These are phyloP conservation scores for Bombus consobrinus DNA, from an alignment of 1,140 invertebrate genomes.

Conservation along the genomic window DNA sequence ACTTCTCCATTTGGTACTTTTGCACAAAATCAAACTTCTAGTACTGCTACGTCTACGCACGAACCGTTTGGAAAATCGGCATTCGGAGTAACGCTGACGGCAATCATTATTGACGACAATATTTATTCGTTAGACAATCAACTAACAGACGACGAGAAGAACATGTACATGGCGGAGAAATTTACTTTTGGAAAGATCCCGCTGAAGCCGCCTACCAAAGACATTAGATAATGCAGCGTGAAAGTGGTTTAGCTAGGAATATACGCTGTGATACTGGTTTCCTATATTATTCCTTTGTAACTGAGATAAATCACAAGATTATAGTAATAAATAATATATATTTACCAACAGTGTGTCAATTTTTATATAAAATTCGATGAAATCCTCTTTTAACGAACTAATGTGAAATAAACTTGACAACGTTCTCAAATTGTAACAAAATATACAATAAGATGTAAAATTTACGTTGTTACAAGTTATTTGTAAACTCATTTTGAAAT, in stretches of 20 bases:
- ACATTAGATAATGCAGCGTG: slow-evolving; percentile 69
- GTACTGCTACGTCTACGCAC: slow-evolving; percentile 23
- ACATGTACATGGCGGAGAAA: slow-evolving; percentile 65
- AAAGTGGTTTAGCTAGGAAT: slow-evolving; percentile 1
- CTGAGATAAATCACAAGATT: neutral
- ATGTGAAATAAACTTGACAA: neutral
- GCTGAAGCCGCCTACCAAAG: slow-evolving; percentile 75
- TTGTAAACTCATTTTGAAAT: neutral
- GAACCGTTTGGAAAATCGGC: slow-evolving; percentile 65
- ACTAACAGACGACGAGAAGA: slow-evolving; percentile 78
- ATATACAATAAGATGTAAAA: neutral
- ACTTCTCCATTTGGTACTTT: slow-evolving; percentile 60
- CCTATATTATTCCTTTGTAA: neutral
- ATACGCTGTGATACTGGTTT: slow-evolving; percentile 55
- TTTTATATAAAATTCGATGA: slow-evolving; percentile 6
- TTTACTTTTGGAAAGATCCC: slow-evolving; percentile 77
- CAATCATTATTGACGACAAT: slow-evolving; percentile 68
- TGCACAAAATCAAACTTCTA: slow-evolving; percentile 49
- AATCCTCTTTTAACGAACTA: neutral
- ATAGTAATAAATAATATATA: slow-evolving; percentile 31
- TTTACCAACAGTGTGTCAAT: neutral
- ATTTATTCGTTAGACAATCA: slow-evolving; percentile 69
- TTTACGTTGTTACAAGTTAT: neutral
- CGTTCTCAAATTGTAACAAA: neutral
- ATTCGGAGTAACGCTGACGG: slow-evolving; percentile 50